Percentiles rank a stretch among this genome's conserved stretches.
Conservation (phyloP, 1,140 invertebrate genomes). For the Lutraria rhynchaena region DNA sequence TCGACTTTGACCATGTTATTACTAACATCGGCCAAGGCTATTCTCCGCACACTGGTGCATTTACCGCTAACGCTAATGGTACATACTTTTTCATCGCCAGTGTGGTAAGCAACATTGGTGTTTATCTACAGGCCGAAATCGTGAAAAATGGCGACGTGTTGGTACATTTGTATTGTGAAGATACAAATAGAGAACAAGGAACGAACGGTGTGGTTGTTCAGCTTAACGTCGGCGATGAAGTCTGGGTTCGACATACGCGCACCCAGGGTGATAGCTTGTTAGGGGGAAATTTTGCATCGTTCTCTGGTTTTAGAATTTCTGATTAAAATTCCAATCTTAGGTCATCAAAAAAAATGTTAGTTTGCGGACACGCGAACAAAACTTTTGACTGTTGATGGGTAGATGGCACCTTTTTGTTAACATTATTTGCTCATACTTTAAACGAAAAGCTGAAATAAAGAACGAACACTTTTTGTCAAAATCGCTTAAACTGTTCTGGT, state of each 20-base stretch:
- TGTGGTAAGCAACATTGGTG: constrained; percentile 25
- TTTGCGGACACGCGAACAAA: no score
- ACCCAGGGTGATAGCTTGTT: constrained; percentile 1
- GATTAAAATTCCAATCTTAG: no score
- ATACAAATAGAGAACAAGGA: constrained; percentile 7
- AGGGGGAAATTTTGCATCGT: constrained; percentile 19
- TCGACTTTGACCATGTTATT: no score
- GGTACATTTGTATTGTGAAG: constrained; percentile 18
- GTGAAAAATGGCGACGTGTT: background rate
- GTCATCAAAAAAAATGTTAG: no score
- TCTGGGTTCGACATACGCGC: constrained; percentile 4
- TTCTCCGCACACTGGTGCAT: background rate
- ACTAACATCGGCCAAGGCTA: no score
- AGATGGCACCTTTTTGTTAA: no score
- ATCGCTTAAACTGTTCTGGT: no score
- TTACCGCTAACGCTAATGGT: constrained; percentile 25
- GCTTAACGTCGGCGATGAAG: constrained; percentile 7
- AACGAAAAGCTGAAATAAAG: no score
- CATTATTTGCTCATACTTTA: no score
- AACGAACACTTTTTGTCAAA: no score
- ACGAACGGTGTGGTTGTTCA: constrained; percentile 20
- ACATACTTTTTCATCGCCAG: constrained; percentile 32
- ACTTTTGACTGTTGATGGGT: no score
- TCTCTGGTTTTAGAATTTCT: constrained; percentile 37
- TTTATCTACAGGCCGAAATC: constrained; percentile 15